Evolutionary conservation across 2,888 invertebrate species (phyloP), one percentile per base, ranked within the genome.

Genomic region (Lordiphosa andalusiaca): DNA sequence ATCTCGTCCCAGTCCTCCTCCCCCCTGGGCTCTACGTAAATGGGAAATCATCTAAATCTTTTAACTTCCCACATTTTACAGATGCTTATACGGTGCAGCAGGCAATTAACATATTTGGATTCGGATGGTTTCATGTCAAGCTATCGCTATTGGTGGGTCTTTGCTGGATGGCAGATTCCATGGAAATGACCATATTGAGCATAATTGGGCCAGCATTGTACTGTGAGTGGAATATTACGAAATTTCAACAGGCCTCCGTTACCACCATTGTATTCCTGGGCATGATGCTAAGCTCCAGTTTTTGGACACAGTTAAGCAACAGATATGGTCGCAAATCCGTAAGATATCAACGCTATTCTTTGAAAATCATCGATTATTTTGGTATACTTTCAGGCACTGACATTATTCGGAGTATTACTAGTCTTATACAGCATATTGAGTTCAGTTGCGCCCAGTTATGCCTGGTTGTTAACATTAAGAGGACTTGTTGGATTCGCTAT

Each of bases 181-280:
- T 98, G 98, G 98, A 98, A 90, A 98, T 98, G 96, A 98, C 98
- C 86, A 97, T 98, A 81, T 90, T 98, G 36, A 96, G 97, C 75
- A 97, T 98, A 66, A 90, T 98, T 37, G 96, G 97, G 12, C 98
- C 98, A 9, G 96, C 98, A 0, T 90, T 98, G 51, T 97, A 97
- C 86, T 98, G 98, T 89, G 95, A 96, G 88, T 98, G 98, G 98
- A 94, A 95, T 84, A 95, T 98, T 10, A 74, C 74, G 16, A 94
- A 95, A 87, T 96, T 96, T 89, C 95, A 97, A 85, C 96, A 98
- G 91, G 98, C 98, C 16, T 90, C 97, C 30, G 95, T 97, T 9
- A 98, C 98, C 48, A 98, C 97, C 59, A 94, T 97, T 59, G 98
- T 98, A 2, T 98, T 98, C 88, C 91, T 96, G 81, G 98, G 98